These are phyloP conservation scores for Nebria ingens DNA, from an alignment of 1,140 invertebrate genomes.

Conservation along the genomic window DNA sequence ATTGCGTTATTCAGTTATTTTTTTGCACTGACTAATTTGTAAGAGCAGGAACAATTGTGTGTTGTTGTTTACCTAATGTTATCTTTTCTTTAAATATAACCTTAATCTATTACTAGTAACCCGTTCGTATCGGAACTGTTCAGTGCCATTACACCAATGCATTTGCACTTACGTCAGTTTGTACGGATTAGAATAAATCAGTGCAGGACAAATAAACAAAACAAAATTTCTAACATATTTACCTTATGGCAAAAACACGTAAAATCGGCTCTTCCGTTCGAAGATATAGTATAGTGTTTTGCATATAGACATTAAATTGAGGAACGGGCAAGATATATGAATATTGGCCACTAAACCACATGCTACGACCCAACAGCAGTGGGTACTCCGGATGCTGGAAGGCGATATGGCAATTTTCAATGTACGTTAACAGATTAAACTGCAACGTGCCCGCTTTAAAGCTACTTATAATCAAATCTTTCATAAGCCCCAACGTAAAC, in stretches of 20 bases:
- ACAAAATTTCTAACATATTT: not conserved
- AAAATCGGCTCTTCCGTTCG: constrained; percentile 28
- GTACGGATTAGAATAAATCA: not conserved
- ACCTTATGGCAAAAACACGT: constrained; percentile 26
- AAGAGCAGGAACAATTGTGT: no score
- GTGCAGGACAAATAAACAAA: not conserved
- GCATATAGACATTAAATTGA: constrained; percentile 17
- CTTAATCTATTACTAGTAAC: no score
- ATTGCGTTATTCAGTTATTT: no score
- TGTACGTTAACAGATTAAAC: constrained; percentile 58
- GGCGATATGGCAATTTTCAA: constrained; percentile 42
- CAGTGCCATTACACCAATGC: no score
- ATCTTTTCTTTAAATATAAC: no score
- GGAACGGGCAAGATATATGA: constrained; percentile 28
- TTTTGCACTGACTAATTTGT: no score
- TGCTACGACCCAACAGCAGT: constrained; percentile 60
- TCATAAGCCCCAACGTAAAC: constrained; percentile 49
- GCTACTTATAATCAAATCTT: constrained; percentile 45
- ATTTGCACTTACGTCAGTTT: not conserved
- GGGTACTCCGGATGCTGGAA: constrained; percentile 34
- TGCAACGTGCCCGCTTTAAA: constrained; percentile 32
- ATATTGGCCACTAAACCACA: constrained; percentile 45
- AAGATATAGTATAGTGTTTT: constrained; percentile 11
- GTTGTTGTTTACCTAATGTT: no score
- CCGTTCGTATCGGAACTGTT: no score